These are phyloP conservation scores for Rhamphomyia laevipes DNA, from an alignment of 2,888 invertebrate genomes.

Conservation along the genomic window DNA sequence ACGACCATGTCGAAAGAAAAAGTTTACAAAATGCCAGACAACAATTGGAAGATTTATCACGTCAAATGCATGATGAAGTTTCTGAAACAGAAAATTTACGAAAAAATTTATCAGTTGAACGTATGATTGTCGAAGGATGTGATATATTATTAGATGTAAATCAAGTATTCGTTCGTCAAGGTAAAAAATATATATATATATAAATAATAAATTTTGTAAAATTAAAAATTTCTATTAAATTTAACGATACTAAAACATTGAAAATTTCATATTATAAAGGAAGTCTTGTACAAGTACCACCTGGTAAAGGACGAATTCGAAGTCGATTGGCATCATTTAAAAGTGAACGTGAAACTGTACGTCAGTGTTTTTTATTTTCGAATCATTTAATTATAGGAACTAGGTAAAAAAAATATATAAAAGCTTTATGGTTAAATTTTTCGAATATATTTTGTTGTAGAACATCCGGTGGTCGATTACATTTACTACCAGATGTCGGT, in stretches of 20 bases:
- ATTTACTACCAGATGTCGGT: constrained; percentile 69
- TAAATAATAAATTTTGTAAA: too few relatives aligned
- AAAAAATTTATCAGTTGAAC: constrained; percentile 81
- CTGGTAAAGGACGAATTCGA: constrained; percentile 42
- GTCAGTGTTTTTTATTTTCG: constrained; percentile 84
- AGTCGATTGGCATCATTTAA: constrained; percentile 49
- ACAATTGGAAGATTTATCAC: constrained; percentile 72
- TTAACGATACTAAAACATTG: neutral
- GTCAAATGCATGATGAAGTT: constrained; percentile 43
- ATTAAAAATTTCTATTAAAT: too few relatives aligned
- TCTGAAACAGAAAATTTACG: constrained; percentile 87
- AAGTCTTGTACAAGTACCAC: constrained; percentile 60
- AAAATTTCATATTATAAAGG: constrained; percentile 40
- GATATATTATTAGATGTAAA: constrained; percentile 86
- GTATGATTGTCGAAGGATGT: constrained; percentile 90
- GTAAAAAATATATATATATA: constrained; percentile 40
- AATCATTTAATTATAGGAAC: constrained; percentile 81
- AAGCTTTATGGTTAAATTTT: constrained; percentile 1
- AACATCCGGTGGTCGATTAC: constrained; percentile 73
- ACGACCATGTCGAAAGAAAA: constrained; percentile 85
- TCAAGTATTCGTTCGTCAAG: constrained; percentile 87
- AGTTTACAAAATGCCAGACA: constrained; percentile 78
- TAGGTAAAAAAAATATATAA: constrained; percentile 35
- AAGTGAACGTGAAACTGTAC: constrained; percentile 54
- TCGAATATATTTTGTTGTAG: constrained; percentile 22